phyloP scores from a whole-genome alignment of 1,140 invertebrate genomes.

The Nebria ingens region DNA sequence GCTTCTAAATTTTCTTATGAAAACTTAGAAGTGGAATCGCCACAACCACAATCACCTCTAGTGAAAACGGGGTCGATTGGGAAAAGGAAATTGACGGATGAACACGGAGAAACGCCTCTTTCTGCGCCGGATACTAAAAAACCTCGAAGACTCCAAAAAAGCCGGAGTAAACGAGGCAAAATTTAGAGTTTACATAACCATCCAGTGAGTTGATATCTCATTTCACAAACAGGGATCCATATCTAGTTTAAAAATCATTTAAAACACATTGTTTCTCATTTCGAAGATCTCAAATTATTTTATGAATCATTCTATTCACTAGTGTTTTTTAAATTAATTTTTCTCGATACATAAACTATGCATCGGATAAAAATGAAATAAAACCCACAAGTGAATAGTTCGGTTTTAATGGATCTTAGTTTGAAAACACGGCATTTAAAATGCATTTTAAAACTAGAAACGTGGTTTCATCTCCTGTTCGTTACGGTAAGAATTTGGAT shows the following conservation, averaged over 20 bases:
- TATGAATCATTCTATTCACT: neutral
- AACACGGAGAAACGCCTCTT: slow-evolving; percentile 12
- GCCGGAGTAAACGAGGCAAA: slow-evolving; percentile 19
- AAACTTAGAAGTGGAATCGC: slow-evolving; percentile 9
- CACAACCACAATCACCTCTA: neutral
- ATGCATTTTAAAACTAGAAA: too few species aligned
- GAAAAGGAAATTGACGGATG: slow-evolving; percentile 18
- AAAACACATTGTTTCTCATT: slow-evolving; percentile 12
- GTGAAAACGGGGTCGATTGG: neutral
- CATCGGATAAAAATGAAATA: too few species aligned
- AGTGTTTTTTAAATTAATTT: too few species aligned
- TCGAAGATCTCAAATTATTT: slow-evolving; percentile 1
- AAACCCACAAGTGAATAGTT: too few species aligned
- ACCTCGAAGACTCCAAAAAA: slow-evolving; percentile 17
- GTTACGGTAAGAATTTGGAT: neutral
- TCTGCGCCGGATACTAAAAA: slow-evolving; percentile 16
- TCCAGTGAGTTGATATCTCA: too few species aligned
- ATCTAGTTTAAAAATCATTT: slow-evolving; percentile 11
- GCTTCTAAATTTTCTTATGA: slow-evolving; percentile 7
- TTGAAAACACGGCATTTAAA: too few species aligned
- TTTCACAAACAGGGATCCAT: slow-evolving; percentile 3
- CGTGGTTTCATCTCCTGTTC: neutral
- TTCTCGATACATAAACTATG: too few species aligned
- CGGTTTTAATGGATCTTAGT: too few species aligned
- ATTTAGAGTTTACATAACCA: slow-evolving; percentile 12